Base-by-base conservation (phyloP, 2,888 invertebrate genomes). In the Microchrysa polita region DNA sequence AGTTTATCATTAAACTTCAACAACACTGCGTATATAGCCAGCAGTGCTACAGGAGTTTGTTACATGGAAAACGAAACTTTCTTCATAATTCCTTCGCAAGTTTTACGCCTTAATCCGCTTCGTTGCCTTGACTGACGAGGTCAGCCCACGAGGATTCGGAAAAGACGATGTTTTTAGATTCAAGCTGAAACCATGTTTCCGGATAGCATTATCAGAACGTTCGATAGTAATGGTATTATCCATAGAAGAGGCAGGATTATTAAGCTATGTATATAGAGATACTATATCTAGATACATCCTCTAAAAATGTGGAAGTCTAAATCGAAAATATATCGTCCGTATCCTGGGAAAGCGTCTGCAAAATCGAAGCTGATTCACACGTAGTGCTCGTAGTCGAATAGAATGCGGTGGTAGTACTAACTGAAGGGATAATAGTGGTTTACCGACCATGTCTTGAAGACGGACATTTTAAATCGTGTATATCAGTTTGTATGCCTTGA, bases 41-140 rank as follows among this genome's bases (percentile, higher is more conserved):
- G n/a, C n/a, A 10, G 2, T 34, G 27, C 27, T 34, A 7, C 7
- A 7, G 4, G 27, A 34, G 7, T 34, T 2, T 34, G n/a, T n/a
- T n/a, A n/a, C n/a, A 20, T 20, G 55, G 22, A 55, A 55, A n/a
- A 48, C 12, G 20, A 55, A 55, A 55, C 18, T 55, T 55, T 55
- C 55, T 55, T 55, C 55, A 55, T 55, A 55, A 55, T 55, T 55
- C 55, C 55, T 55, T n/a, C 12, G 52, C 55, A 55, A 55, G 55
- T 55, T 55, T 55, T 20, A 55, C 20, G 55, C 55, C 55, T 55
- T 55, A 55, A 55, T 55, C 55, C 55, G 14, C 55, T 55, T 55
- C 55, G 55, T 20, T 55, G 52, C 27, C 4, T 52, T 14, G 52
- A 44, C 16, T 52, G 16, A 14, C 27, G 27, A 34, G 27, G 27